Evolutionary conservation across 2,113 vertebrate genomes (phyloP).

Genomic region (Datnioides undecimradiatus): DNA sequence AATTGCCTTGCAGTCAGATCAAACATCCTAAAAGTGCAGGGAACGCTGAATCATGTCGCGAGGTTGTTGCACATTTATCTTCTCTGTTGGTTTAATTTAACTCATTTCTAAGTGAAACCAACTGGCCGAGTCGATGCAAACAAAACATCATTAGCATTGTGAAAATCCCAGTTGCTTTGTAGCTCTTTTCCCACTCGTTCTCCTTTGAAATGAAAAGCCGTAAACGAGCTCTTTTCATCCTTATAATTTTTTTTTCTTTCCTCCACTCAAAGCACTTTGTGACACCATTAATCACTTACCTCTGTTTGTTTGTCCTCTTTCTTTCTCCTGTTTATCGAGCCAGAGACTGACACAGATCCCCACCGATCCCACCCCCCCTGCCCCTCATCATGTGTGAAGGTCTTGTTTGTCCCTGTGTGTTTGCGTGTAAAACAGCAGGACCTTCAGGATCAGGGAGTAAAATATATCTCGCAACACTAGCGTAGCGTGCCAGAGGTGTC

Average conservation of each 20-base stretch:
- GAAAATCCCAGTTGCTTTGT: slow-evolving; percentile 48
- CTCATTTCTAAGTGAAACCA: slow-evolving; percentile 70
- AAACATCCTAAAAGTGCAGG: slow-evolving; percentile 68
- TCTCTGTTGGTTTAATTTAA: slow-evolving; percentile 72
- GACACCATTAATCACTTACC: slow-evolving; percentile 72
- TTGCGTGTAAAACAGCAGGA: slow-evolving; percentile 74
- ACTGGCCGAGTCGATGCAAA: slow-evolving; percentile 64
- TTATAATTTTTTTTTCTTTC: slow-evolving; percentile 30
- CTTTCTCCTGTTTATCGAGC: slow-evolving; percentile 69
- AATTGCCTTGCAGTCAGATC: slow-evolving; percentile 71
- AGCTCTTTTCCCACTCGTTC: slow-evolving; percentile 17
- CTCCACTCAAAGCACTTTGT: slow-evolving; percentile 59
- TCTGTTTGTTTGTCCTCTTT: slow-evolving; percentile 67
- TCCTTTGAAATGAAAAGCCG: slow-evolving; percentile 57
- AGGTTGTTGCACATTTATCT: slow-evolving; percentile 66
- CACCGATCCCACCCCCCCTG: neutral
- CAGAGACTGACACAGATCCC: slow-evolving; percentile 52
- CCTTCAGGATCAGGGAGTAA: slow-evolving; percentile 66
- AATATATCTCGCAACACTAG: slow-evolving; percentile 63
- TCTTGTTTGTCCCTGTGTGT: slow-evolving; percentile 61
- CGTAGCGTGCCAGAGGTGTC: slow-evolving; percentile 70
- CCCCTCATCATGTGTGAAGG: slow-evolving; percentile 51
- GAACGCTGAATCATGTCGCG: slow-evolving; percentile 57
- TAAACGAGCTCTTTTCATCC: slow-evolving; percentile 68
- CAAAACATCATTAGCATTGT: slow-evolving; percentile 69